Percentiles rank a stretch among this genome's conserved stretches.
Evolutionary conservation across 2,888 invertebrate species (phyloP).

Genomic region (Parapristionchus giblindavisi): DNA sequence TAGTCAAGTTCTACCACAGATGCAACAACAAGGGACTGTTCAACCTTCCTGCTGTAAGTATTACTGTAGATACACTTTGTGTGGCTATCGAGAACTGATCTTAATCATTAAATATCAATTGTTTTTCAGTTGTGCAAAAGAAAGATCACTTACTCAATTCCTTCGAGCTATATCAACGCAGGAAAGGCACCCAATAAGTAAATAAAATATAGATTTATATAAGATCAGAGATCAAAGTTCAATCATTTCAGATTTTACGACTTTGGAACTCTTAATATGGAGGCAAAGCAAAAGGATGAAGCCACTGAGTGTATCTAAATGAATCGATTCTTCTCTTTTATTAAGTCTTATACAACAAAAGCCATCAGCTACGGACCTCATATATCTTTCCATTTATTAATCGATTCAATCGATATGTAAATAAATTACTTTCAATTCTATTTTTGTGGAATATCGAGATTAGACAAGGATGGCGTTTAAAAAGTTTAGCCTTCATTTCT

Average conservation of each 20-base stretch:
- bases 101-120: background rate
- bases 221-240: constrained; percentile 18
- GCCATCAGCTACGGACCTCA: no score
- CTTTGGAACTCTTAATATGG: constrained; percentile 35
- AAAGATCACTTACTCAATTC: constrained; percentile 37
- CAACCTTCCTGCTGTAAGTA: constrained; percentile 20
- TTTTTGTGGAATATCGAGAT: no score
- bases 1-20: constrained; percentile 37
- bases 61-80: background rate
- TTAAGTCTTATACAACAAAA: no score
- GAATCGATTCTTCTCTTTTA: no score
- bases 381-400: no score
- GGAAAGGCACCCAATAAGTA: constrained; percentile 21
- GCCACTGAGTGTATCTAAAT: constrained; percentile 37
- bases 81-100: background rate
- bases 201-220: no score
- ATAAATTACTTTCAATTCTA: no score
- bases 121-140: constrained; percentile 36
- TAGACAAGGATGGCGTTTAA: no score
- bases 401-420: no score
- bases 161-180: constrained; percentile 27
- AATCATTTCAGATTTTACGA: constrained; percentile 35
- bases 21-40: constrained; percentile 39
- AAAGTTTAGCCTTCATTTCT: no score
- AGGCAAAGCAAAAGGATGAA: constrained; percentile 32